phyloP scores from a whole-genome alignment of 2,797 vertebrate genomes.

The Jordanella pulchra region DNA sequence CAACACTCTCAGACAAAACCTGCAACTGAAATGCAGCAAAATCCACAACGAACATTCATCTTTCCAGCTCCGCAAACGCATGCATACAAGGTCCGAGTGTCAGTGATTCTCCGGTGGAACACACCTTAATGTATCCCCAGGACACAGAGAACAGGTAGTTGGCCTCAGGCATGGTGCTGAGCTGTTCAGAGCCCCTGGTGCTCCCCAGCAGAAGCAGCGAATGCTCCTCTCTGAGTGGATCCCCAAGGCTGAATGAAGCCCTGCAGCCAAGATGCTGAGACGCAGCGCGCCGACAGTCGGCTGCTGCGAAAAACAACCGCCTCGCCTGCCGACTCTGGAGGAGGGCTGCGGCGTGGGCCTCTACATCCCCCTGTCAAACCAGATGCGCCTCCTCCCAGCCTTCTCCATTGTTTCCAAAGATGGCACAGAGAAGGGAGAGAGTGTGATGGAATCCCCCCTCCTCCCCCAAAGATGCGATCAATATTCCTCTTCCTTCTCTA shows the following conservation, averaged over 20 bases:
- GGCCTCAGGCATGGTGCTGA: conserved; percentile 93
- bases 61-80: conserved; percentile 4
- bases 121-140: conserved; percentile 99
- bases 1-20: conserved; percentile 2
- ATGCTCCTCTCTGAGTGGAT: conserved; percentile 76
- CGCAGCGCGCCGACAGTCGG: conserved; percentile 7
- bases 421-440: conserved; percentile 27
- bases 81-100: not conserved
- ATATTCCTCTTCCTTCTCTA: conserved; percentile 44
- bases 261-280: conserved; percentile 46
- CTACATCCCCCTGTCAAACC: conserved; percentile 43
- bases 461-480: conserved; percentile 28
- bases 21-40: conserved; percentile 1
- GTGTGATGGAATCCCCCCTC: conserved; percentile 61
- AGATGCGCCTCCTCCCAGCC: conserved; percentile 55
- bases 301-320: conserved; percentile 21
- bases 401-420: conserved; percentile 58
- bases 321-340: conserved; percentile 42
- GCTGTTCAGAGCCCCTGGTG: conserved; percentile 77
- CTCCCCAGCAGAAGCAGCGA: conserved; percentile 76
- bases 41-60: conserved; percentile 2
- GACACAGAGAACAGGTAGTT: conserved; percentile 95
- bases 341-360: conserved; percentile 53
- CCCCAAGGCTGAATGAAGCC: conserved; percentile 66
- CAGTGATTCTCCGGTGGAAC: conserved; percentile 50